Conservation (phyloP, 2,888 invertebrate genomes). For the Teinopalpus imperialis region DNA sequence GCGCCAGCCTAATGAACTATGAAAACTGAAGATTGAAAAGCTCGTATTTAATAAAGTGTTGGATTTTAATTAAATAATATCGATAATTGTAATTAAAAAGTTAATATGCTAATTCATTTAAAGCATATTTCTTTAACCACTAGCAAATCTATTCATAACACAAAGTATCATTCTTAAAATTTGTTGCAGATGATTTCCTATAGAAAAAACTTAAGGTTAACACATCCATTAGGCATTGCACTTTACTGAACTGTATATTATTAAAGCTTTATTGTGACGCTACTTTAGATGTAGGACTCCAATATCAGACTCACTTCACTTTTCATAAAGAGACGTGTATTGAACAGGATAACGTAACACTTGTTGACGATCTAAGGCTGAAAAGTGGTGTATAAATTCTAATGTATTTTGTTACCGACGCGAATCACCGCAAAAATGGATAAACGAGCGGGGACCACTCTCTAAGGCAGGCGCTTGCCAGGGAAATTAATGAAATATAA, state of each 20-base stretch:
- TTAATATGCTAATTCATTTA: background rate
- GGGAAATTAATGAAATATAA: constrained; percentile 36
- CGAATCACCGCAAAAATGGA: constrained; percentile 16
- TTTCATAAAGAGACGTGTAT: constrained; percentile 10
- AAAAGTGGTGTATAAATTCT: background rate
- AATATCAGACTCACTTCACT: constrained; percentile 1
- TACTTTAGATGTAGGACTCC: no score
- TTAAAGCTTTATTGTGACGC: no score
- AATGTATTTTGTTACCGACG: constrained; percentile 12
- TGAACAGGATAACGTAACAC: constrained; percentile 7
- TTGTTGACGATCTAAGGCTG: constrained; percentile 10
- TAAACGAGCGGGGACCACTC: constrained; percentile 8
- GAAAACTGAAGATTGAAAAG: constrained; percentile 6
- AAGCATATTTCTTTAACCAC: no score
- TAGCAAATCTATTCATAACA: no score
- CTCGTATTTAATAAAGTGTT: background rate
- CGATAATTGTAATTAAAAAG: background rate
- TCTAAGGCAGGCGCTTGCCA: constrained; percentile 34
- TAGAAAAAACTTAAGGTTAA: no score
- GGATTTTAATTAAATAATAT: constrained; percentile 1
- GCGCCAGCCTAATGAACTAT: constrained; percentile 10
- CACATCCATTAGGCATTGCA: no score
- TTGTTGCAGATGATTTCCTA: no score
- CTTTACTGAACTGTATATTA: no score
- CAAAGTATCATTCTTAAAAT: no score